Evolutionary conservation across 2,797 vertebrate species (phyloP).

Genomic region (Bradypodion ventrale): DNA sequence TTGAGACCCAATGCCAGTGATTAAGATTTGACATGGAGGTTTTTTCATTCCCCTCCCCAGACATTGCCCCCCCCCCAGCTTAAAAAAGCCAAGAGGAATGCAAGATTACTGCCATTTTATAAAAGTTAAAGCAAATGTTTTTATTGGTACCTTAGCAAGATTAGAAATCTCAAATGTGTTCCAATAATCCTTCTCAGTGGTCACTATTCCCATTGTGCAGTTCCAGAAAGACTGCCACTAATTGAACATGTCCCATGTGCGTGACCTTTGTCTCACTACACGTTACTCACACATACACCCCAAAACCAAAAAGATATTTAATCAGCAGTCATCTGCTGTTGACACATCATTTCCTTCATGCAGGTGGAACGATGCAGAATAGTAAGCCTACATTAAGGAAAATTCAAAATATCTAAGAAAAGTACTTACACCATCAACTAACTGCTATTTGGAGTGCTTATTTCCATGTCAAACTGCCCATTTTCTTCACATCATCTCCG

Average conservation of each 20-base stretch:
- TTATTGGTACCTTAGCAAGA: not conserved
- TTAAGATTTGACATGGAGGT: not conserved
- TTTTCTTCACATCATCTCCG: not conserved
- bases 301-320: too few relatives aligned
- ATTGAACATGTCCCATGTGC: too few relatives aligned
- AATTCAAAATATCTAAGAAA: not conserved
- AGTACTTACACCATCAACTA: not conserved
- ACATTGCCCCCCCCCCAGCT: not conserved
- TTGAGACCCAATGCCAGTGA: not conserved
- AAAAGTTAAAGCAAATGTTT: not conserved
- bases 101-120: not conserved
- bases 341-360: too few relatives aligned
- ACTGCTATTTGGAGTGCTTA: not conserved
- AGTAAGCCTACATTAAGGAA: not conserved
- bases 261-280: too few relatives aligned
- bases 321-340: too few relatives aligned
- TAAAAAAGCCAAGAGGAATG: not conserved
- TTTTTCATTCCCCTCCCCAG: too few relatives aligned
- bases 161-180: not conserved
- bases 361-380: too few relatives aligned
- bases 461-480: not conserved
- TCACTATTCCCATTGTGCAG: too few relatives aligned
- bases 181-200: not conserved
- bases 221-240: too few relatives aligned
- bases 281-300: too few relatives aligned